Evolutionary conservation across 2,797 vertebrate genomes (phyloP).

Genomic region (Clarias pachynema): DNA sequence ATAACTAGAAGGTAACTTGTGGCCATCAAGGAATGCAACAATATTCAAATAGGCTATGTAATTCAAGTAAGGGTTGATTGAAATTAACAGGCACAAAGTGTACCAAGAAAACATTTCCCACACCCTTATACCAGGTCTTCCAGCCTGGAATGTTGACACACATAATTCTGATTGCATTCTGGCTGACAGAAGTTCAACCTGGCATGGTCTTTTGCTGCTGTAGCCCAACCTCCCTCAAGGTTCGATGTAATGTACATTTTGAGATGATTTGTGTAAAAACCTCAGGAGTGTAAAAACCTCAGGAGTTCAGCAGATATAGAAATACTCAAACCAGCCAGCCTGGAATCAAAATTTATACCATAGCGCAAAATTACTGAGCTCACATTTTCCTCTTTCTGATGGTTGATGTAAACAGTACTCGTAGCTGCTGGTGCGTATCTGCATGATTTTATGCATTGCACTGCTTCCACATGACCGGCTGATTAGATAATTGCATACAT

Average conservation of each 20-base stretch:
- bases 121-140: no score
- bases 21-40: no score
- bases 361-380: background rate
- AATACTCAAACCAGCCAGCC: background rate
- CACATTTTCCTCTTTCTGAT: background rate
- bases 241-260: background rate
- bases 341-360: background rate
- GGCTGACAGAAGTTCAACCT: no score
- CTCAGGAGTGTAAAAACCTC: background rate
- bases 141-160: no score
- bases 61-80: no score
- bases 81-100: no score
- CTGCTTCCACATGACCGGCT: background rate
- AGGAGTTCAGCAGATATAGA: background rate
- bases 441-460: background rate
- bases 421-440: background rate
- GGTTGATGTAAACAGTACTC: background rate
- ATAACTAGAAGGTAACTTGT: no score
- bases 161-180: no score
- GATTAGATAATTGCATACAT: background rate
- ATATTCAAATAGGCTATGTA: no score
- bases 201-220: background rate
- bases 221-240: background rate
- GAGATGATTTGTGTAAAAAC: background rate
- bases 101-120: no score